Evolutionary conservation across 2,888 invertebrate species (phyloP).

Genomic region (Himalopsyche japonica): DNA sequence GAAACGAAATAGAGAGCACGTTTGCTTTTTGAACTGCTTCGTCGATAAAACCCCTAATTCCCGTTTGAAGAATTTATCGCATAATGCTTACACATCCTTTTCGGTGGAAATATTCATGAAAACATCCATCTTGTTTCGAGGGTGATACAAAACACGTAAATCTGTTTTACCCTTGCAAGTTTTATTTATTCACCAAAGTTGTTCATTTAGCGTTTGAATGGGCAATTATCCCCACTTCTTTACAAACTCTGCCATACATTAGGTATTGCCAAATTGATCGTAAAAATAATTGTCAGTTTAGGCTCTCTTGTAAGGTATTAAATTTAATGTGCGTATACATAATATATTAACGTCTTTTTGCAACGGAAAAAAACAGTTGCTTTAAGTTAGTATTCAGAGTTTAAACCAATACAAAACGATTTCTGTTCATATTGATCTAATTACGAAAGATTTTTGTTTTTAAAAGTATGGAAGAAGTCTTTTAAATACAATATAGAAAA

Average conservation of each 20-base stretch:
- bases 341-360: not conserved
- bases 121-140: not conserved
- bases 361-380: not conserved
- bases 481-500: not conserved
- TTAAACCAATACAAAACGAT: not conserved
- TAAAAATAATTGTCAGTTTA: not conserved
- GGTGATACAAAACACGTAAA: constrained; percentile 9
- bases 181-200: constrained; percentile 28
- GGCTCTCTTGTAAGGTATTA: not conserved
- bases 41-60: not conserved
- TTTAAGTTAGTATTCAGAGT: not conserved
- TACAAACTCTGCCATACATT: not conserved
- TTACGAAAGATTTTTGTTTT: not conserved
- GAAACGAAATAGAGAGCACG: not conserved
- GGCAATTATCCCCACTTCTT: constrained; percentile 18
- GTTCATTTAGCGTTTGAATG: constrained; percentile 17
- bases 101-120: not conserved
- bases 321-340: not conserved
- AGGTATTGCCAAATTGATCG: not conserved
- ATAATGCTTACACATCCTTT: not conserved
- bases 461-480: not conserved
- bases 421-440: not conserved
- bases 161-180: constrained; percentile 17
- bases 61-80: not conserved
- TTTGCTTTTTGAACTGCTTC: not conserved